These are phyloP conservation scores for Drosophila diplacantha DNA, from an alignment of 2,888 invertebrate genomes.

Conservation along the genomic window DNA sequence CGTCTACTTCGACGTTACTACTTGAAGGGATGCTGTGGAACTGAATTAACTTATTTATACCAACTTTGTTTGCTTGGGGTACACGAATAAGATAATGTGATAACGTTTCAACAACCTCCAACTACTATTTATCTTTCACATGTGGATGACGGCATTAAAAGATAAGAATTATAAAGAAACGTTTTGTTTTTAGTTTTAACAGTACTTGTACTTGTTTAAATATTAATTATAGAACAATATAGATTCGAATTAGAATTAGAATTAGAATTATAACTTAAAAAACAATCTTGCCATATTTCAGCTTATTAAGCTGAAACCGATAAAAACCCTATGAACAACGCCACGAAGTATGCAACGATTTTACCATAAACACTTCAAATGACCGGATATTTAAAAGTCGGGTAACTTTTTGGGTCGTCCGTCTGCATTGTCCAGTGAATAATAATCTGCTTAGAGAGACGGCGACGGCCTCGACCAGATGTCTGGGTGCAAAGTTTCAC, in stretches of 20 bases:
- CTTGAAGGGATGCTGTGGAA: background rate
- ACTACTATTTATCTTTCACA: background rate
- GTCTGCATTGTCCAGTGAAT: conserved; percentile 19
- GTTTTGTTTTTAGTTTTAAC: background rate
- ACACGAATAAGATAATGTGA: background rate
- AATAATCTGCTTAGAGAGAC: conserved; percentile 37
- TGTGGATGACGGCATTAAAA: background rate
- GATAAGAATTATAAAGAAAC: no score
- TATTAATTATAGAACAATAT: no score
- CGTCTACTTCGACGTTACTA: no score
- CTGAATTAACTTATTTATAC: background rate
- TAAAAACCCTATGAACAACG: no score
- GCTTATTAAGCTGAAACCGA: no score
- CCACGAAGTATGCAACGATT: background rate
- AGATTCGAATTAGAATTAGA: no score
- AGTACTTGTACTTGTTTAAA: background rate
- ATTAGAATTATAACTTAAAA: no score
- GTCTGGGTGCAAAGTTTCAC: conserved; percentile 42
- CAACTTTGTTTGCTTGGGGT: background rate
- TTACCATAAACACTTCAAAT: background rate
- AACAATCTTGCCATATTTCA: no score
- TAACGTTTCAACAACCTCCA: background rate
- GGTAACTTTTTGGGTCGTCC: conserved; percentile 4
- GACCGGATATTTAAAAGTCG: conserved; percentile 1
- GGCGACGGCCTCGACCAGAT: conserved; percentile 29